Evolutionary conservation across 2,888 invertebrate genomes (phyloP).

Genomic region (Cheilosia vernalis): DNA sequence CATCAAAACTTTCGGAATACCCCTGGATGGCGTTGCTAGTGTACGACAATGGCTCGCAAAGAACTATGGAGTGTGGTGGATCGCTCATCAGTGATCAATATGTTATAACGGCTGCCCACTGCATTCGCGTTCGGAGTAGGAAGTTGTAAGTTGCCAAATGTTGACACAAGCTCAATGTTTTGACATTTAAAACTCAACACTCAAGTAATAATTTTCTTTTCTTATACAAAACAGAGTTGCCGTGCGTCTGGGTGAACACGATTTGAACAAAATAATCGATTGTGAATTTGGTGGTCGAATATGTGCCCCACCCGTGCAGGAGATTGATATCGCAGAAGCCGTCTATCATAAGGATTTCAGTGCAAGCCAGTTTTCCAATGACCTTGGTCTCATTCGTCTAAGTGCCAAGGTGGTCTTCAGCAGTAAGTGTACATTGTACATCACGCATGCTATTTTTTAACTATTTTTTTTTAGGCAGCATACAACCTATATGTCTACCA

Average conservation of each 20-base stretch:
- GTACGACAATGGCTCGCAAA: slow-evolving; percentile 81
- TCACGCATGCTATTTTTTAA: background rate
- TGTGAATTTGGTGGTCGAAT: slow-evolving; percentile 77
- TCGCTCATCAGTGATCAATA: slow-evolving; percentile 76
- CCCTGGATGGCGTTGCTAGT: slow-evolving; percentile 90
- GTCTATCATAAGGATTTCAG: slow-evolving; percentile 85
- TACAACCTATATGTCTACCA: slow-evolving; percentile 80
- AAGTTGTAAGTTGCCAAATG: slow-evolving; percentile 75
- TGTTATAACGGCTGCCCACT: slow-evolving; percentile 77
- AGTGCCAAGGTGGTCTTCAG: slow-evolving; percentile 77
- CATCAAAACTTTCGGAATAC: slow-evolving; percentile 86
- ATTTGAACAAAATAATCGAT: slow-evolving; percentile 78
- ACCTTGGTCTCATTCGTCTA: slow-evolving; percentile 86
- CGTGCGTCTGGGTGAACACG: slow-evolving; percentile 83
- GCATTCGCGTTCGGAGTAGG: slow-evolving; percentile 57
- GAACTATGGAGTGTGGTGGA: slow-evolving; percentile 79
- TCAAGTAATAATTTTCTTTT: background rate
- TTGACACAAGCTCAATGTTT: too few relatives aligned
- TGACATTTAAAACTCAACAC: background rate
- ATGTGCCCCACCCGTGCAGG: slow-evolving; percentile 83
- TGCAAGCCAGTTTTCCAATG: slow-evolving; percentile 82
- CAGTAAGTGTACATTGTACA: slow-evolving; percentile 54
- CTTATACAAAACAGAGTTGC: slow-evolving; percentile 78
- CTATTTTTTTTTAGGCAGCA: slow-evolving; percentile 75
- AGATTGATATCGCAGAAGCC: slow-evolving; percentile 79